Evolutionary conservation across 2,797 vertebrate species (phyloP).

Genomic region (Leptatherina wallacei): DNA sequence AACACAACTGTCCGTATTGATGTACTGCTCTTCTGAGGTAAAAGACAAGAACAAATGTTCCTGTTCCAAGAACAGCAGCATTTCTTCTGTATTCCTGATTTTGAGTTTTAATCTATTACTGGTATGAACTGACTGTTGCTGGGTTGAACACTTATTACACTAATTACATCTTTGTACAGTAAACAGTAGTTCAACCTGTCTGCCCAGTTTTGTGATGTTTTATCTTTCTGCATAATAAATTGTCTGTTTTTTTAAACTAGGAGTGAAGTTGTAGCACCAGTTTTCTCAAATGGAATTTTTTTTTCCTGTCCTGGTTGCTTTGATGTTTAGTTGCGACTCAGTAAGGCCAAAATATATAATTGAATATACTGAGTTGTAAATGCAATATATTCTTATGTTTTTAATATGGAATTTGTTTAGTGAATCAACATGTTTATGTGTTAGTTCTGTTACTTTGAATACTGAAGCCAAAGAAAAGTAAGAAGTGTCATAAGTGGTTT

Average conservation of each 20-base stretch:
- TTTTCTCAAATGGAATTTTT: constrained; percentile 57
- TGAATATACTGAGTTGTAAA: neutral
- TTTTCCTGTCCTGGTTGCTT: constrained; percentile 21
- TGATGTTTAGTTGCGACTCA: constrained; percentile 30
- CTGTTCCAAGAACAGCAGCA: constrained; percentile 6
- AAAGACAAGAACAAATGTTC: neutral
- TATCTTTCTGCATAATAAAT: constrained; percentile 44
- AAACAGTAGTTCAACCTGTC: constrained; percentile 64
- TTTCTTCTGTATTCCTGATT: constrained; percentile 33
- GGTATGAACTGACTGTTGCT: constrained; percentile 74
- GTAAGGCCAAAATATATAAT: neutral
- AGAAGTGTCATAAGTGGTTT: neutral
- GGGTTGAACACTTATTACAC: constrained; percentile 64
- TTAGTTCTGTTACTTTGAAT: neutral
- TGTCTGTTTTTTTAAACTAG: constrained; percentile 34
- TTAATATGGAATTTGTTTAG: neutral
- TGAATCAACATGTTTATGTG: neutral
- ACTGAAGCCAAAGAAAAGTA: neutral
- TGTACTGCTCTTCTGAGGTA: neutral
- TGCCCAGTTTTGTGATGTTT: constrained; percentile 65
- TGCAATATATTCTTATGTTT: neutral
- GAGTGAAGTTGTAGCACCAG: constrained; percentile 50
- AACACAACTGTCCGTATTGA: neutral
- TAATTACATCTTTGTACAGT: constrained; percentile 70
- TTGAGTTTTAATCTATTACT: constrained; percentile 40